Percentiles rank a stretch among this genome's conserved stretches.
phyloP scores from a whole-genome alignment of 2,888 invertebrate species.

The Ormyrus thymus region DNA sequence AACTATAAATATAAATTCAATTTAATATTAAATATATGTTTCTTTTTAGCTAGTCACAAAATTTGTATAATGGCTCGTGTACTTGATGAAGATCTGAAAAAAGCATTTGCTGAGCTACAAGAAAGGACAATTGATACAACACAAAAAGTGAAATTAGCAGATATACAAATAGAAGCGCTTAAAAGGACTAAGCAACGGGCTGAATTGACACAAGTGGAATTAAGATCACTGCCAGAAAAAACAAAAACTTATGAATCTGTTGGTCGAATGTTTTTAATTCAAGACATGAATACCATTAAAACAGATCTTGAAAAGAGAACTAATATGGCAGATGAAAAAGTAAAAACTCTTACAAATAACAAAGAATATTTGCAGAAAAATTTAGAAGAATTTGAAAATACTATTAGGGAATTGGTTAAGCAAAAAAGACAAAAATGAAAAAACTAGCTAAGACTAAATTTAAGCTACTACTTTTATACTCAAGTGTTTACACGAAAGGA shows the following conservation, averaged over 20 bases:
- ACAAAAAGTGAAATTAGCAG: constrained; percentile 86
- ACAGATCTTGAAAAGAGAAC: constrained; percentile 80
- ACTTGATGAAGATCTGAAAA: constrained; percentile 79
- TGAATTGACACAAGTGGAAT: constrained; percentile 81
- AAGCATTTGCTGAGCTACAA: constrained; percentile 89
- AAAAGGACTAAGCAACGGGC: constrained; percentile 83
- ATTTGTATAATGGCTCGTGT: constrained; percentile 72
- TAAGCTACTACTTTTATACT: constrained; percentile 8
- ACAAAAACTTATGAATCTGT: constrained; percentile 88
- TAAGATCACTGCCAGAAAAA: constrained; percentile 78
- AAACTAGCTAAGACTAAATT: constrained; percentile 47
- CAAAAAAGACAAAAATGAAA: constrained; percentile 77
- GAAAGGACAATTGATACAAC: constrained; percentile 87
- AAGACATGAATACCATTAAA: constrained; percentile 81
- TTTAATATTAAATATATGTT: constrained; percentile 3
- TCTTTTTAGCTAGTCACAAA: constrained; percentile 25
- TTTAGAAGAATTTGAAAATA: constrained; percentile 90
- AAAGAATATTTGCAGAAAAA: constrained; percentile 88
- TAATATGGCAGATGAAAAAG: constrained; percentile 79
- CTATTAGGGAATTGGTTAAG: constrained; percentile 86
- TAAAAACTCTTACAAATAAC: constrained; percentile 83
- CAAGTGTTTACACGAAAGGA: background rate
- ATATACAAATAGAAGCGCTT: constrained; percentile 84
- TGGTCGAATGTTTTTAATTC: constrained; percentile 89
- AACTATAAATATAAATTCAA: constrained; percentile 4